These are phyloP conservation scores for Poecilia picta DNA, from an alignment of 2,797 vertebrate genomes.

Conservation along the genomic window DNA sequence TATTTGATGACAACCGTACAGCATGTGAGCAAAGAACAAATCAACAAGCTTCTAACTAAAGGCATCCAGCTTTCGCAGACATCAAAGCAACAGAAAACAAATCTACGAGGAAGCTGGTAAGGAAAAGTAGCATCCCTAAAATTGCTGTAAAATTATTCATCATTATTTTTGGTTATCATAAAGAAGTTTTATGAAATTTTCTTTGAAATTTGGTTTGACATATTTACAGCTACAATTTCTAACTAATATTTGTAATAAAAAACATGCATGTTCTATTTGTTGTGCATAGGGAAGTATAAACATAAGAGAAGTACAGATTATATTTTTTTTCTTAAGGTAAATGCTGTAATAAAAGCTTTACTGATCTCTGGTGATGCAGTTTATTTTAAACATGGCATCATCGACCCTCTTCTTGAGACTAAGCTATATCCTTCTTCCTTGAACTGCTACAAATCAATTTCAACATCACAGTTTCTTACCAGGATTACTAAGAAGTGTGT, in stretches of 20 bases:
- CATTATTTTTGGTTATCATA: background rate
- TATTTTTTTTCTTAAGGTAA: background rate
- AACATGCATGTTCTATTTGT: background rate
- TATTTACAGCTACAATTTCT: background rate
- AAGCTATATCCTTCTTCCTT: background rate
- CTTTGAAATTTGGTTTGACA: background rate
- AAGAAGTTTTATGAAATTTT: background rate
- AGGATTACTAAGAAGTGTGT: background rate
- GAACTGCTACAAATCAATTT: background rate
- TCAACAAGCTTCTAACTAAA: slow-evolving; percentile 30
- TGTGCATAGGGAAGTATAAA: background rate
- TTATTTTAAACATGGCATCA: background rate
- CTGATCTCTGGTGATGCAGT: background rate
- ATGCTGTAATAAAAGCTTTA: background rate
- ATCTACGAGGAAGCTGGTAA: background rate
- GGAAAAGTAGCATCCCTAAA: background rate
- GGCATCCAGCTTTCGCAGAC: slow-evolving; percentile 11
- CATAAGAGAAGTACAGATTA: background rate
- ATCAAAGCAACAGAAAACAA: slow-evolving; percentile 17
- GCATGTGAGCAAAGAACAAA: slow-evolving; percentile 26
- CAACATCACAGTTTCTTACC: background rate
- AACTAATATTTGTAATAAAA: background rate
- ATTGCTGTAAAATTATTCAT: background rate
- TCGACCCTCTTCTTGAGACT: background rate
- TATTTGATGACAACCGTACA: slow-evolving; percentile 42